A percentile compares a stretch with the other conserved stretches of the same genome.
Evolutionary conservation across 1,140 invertebrate genomes (phyloP).

Genomic region (Argopecten irradians): DNA sequence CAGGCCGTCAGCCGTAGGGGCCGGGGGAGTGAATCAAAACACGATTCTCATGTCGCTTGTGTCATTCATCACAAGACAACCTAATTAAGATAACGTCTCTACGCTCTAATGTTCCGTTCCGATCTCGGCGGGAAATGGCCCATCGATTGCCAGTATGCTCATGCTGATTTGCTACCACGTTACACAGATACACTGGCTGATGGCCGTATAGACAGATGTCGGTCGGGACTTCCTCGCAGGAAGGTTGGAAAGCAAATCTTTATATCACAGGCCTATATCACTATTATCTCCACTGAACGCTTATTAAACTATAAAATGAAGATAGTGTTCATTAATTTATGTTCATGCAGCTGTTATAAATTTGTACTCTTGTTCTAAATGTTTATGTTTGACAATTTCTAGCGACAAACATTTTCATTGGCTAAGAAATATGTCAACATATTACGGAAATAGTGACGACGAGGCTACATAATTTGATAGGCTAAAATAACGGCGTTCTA

Average conservation of each 20-base stretch:
- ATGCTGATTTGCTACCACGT: background rate
- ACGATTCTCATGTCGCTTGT: constrained; percentile 8
- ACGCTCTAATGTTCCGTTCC: background rate
- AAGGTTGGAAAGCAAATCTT: background rate
- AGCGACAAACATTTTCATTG: too few species aligned
- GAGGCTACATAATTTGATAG: too few species aligned
- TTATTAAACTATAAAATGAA: too few species aligned
- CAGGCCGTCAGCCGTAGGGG: background rate
- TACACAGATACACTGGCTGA: background rate
- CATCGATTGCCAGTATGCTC: background rate
- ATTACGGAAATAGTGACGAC: too few species aligned
- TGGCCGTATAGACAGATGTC: background rate
- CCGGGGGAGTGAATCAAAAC: constrained; percentile 20
- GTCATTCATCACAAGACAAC: constrained; percentile 6
- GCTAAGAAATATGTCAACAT: too few species aligned
- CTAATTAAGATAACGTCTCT: constrained; percentile 9
- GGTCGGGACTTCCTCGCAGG: background rate
- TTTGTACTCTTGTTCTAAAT: too few species aligned
- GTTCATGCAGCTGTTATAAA: too few species aligned
- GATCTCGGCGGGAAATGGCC: background rate
- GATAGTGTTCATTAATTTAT: too few species aligned
- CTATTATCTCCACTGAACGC: too few species aligned
- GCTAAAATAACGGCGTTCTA: too few species aligned
- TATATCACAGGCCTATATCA: background rate
- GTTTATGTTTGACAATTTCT: too few species aligned